phyloP scores from a whole-genome alignment of 2,888 invertebrate genomes.

The Drosophila algonquin region DNA sequence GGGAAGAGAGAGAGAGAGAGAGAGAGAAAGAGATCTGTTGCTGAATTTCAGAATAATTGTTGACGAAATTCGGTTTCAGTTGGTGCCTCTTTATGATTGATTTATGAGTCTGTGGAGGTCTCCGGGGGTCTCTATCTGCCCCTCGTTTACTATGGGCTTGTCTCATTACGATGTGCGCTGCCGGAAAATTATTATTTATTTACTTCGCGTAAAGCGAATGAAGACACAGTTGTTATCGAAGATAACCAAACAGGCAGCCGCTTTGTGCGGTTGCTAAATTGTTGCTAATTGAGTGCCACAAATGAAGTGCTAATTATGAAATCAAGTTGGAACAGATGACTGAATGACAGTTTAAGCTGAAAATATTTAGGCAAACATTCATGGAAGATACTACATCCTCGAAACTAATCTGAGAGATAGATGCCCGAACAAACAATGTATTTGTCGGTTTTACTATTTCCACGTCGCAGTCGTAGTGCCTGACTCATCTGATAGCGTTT shows the following conservation, averaged over 20 bases:
- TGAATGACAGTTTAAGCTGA: neutral
- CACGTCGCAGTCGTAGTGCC: neutral
- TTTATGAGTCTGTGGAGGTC: slow-evolving; percentile 22
- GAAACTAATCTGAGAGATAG: neutral
- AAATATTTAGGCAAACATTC: neutral
- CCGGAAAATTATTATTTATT: slow-evolving; percentile 39
- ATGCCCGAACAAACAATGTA: no score
- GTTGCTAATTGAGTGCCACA: slow-evolving; percentile 49
- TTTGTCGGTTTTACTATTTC: slow-evolving; percentile 1
- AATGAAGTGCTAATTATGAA: slow-evolving; percentile 31
- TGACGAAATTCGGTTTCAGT: slow-evolving; percentile 18
- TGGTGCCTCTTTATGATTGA: slow-evolving; percentile 30
- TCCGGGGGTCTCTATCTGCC: slow-evolving; percentile 1
- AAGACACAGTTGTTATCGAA: slow-evolving; percentile 30
- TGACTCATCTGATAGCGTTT: neutral
- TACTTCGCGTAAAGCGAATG: slow-evolving; percentile 13
- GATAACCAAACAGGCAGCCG: slow-evolving; percentile 31
- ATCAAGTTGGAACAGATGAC: slow-evolving; percentile 17
- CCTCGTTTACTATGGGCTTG: slow-evolving; percentile 31
- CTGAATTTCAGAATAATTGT: slow-evolving; percentile 7
- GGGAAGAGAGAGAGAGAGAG: no score
- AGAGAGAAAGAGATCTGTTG: no score
- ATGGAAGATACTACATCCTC: neutral
- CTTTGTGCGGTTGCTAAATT: slow-evolving; percentile 47
- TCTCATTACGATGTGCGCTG: slow-evolving; percentile 29